Conservation (phyloP, 2,797 vertebrate genomes). For the Pelobates cultripes region DNA sequence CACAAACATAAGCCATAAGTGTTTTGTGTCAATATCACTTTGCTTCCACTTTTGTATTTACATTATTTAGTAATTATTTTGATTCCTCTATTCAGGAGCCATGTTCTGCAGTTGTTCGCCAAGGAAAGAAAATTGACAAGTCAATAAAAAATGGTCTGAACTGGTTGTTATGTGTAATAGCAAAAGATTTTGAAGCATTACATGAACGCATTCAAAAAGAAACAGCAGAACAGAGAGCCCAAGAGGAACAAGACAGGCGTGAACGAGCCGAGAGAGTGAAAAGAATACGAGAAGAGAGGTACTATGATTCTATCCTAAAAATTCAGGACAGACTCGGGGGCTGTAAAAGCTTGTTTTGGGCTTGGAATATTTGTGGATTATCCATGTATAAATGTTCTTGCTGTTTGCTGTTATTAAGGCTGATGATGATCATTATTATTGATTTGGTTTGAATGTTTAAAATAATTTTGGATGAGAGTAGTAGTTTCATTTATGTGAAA, state of each 20-base stretch:
- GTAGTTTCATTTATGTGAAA: no score
- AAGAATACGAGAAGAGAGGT: conserved; percentile 88
- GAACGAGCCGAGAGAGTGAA: conserved; percentile 87
- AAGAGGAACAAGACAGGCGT: conserved; percentile 87
- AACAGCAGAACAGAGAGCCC: conserved; percentile 83
- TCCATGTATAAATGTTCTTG: no score
- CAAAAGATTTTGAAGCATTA: conserved; percentile 90
- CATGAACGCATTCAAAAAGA: conserved; percentile 90
- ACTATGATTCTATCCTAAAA: not conserved
- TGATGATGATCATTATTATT: no score
- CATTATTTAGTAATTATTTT: not conserved
- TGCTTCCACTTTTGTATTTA: no score
- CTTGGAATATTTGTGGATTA: no score
- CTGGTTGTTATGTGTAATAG: conserved; percentile 91
- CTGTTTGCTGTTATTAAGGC: no score
- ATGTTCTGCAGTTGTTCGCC: conserved; percentile 89
- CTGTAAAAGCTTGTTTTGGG: no score
- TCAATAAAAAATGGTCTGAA: conserved; percentile 91
- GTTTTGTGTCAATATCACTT: no score
- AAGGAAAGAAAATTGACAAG: conserved; percentile 91
- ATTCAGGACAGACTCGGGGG: no score
- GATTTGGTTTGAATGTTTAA: no score
- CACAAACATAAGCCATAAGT: no score
- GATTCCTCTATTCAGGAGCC: conserved; percentile 78
- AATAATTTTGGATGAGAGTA: no score